These are phyloP conservation scores for Botrylloides violaceus DNA, from an alignment of 23 tunicate species.

Conservation along the genomic window DNA sequence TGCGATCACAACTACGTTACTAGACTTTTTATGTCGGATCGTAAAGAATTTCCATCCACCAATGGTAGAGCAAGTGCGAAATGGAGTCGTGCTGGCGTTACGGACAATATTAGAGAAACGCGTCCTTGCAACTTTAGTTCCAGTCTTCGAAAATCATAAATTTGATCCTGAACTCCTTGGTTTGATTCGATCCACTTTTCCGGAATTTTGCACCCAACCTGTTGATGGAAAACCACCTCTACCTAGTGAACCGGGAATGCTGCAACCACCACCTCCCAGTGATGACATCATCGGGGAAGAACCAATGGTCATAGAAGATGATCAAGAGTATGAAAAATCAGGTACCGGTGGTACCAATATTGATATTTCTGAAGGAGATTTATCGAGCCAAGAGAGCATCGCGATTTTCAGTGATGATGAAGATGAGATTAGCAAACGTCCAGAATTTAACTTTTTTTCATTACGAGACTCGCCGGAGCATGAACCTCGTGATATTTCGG, in stretches of 20 bases:
- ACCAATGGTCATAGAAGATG: constrained; percentile 86
- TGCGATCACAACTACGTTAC: constrained; percentile 64
- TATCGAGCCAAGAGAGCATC: constrained; percentile 22
- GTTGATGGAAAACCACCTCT: constrained; percentile 20
- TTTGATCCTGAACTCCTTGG: constrained; percentile 55
- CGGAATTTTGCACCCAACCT: constrained; percentile 42
- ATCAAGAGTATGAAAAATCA: constrained; percentile 39
- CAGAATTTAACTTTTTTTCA: neutral
- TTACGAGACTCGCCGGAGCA: constrained; percentile 34
- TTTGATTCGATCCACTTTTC: constrained; percentile 53
- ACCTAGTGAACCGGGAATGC: constrained; percentile 22
- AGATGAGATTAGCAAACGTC: constrained; percentile 25
- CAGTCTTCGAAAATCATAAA: constrained; percentile 72
- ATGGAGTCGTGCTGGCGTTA: constrained; percentile 61
- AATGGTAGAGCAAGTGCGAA: constrained; percentile 34
- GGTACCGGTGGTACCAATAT: constrained; percentile 10
- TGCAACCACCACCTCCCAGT: constrained; percentile 7
- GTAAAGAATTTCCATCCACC: constrained; percentile 81
- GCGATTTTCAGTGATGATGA: constrained; percentile 92
- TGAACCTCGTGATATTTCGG: constrained; percentile 56
- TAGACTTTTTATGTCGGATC: constrained; percentile 75
- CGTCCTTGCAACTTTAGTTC: constrained; percentile 62
- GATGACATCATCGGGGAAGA: constrained; percentile 65
- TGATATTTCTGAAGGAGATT: neutral
- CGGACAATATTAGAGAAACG: constrained; percentile 67